Conservation (phyloP, 2,888 invertebrate genomes). For the Agrilus cyanescens region DNA sequence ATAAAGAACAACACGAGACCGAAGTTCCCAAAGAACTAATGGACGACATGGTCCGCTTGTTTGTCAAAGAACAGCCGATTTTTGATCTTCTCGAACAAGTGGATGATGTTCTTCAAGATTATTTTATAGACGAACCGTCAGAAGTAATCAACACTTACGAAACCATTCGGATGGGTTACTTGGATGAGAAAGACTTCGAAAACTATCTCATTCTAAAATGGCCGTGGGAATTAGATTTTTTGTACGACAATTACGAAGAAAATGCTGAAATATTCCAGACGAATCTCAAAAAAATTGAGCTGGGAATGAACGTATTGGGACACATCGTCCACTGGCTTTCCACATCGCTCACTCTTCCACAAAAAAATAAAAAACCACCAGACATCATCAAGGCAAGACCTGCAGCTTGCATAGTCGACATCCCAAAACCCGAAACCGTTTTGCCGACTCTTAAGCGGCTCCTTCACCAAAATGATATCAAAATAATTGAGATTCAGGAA, state of each 20-base stretch:
- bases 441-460: constrained; percentile 25
- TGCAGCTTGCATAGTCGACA: constrained; percentile 27
- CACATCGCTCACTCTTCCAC: constrained; percentile 28
- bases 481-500: constrained; percentile 27
- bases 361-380: constrained; percentile 19
- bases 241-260: constrained; percentile 38
- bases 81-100: constrained; percentile 38
- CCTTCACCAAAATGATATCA: constrained; percentile 21
- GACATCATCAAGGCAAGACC: constrained; percentile 24
- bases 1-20: constrained; percentile 30
- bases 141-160: constrained; percentile 40
- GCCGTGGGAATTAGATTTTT: constrained; percentile 42
- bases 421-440: constrained; percentile 20
- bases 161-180: constrained; percentile 39
- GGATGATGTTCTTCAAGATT: constrained; percentile 28
- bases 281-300: constrained; percentile 15
- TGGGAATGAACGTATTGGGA: constrained; percentile 28
- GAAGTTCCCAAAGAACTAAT: constrained; percentile 39
- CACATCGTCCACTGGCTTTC: constrained; percentile 29
- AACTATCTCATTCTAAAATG: constrained; percentile 42
- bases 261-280: constrained; percentile 27
- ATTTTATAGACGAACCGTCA: constrained; percentile 28
- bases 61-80: constrained; percentile 43
- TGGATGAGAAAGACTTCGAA: constrained; percentile 44
- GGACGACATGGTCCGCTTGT: constrained; percentile 46